Evolutionary conservation across 23 tunicate genomes (phyloP), one percentile per base, ranked within the genome.

Genomic region (Pegea sp.): DNA sequence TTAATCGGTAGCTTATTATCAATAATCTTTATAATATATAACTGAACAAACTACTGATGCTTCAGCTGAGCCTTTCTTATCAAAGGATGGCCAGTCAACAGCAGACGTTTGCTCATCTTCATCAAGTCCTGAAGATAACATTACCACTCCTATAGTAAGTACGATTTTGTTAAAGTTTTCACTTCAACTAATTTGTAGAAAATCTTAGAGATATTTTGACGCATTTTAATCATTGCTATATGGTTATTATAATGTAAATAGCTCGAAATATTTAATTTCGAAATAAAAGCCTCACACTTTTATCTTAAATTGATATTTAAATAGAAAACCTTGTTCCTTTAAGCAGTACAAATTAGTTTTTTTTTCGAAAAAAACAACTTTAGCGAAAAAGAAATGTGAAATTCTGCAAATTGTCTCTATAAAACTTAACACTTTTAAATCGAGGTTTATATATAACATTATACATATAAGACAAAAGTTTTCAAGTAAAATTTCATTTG

Each of bases 41-140:
- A n/a, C n/a, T n/a, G n/a, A n/a, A n/a, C n/a, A n/a, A n/a, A n/a
- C n/a, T n/a, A n/a, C n/a, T n/a, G n/a, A n/a, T 8, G 11, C 16
- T 34, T 11, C 59, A 79, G 93, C 93, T 24, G 80, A 81, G 53
- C 93, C 93, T 55, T 81, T 81, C 56, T 49, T 81, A 24, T 48
- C 49, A 46, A 56, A 62, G 29, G 67, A 73, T 42, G 75, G 57
- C 0, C n/a, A 52, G 0, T 52, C 56, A 3, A 65, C 59, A 28
- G 57, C 34, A 31, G 77, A 77, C 11, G 49, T 56, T 20, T 77
- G 90, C 53, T 77, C 90, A 7, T 49, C 52, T 8, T 11, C 13
- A 8, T 38, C 11, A 8, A 16, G 46, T 38, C 46, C 46, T 38
- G 16, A 11, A 38, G 16, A 16, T 38, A 38, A 38, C 16, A 11